Evolutionary conservation across 2,888 invertebrate species (phyloP).

Genomic region (Hedychridium roseum): DNA sequence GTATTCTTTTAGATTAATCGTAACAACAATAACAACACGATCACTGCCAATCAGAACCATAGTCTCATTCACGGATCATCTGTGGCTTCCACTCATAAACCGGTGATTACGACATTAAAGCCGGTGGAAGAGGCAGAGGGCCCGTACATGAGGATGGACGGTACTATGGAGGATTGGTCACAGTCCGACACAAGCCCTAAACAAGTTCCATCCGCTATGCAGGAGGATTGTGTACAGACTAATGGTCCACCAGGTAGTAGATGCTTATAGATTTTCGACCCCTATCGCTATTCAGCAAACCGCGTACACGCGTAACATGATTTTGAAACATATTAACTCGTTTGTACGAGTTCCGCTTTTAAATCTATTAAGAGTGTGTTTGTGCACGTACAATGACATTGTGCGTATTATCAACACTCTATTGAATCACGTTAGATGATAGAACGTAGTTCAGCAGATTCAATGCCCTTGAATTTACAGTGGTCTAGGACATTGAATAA

Average conservation of each 20-base stretch:
- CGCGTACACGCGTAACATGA: too few species aligned
- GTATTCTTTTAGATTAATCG: constrained; percentile 55
- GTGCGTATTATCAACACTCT: too few species aligned
- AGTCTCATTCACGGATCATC: constrained; percentile 50
- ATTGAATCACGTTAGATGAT: too few species aligned
- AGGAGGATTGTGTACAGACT: constrained; percentile 63
- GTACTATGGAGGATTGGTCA: constrained; percentile 53
- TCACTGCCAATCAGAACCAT: constrained; percentile 62
- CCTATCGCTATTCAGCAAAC: too few species aligned
- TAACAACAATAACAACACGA: constrained; percentile 59
- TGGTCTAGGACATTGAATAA: too few species aligned
- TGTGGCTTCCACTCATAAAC: constrained; percentile 49
- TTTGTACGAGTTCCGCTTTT: too few species aligned
- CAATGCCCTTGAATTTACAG: too few species aligned
- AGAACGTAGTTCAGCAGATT: too few species aligned
- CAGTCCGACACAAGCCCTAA: constrained; percentile 59
- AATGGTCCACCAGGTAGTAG: constrained; percentile 61
- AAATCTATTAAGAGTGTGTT: too few species aligned
- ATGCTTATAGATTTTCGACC: too few species aligned
- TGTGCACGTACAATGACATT: too few species aligned
- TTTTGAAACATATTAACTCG: too few species aligned
- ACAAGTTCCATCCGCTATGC: constrained; percentile 59
- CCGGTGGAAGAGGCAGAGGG: constrained; percentile 61
- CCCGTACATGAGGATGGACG: constrained; percentile 61
- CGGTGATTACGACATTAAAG: constrained; percentile 56